Evolutionary conservation across 2,797 vertebrate genomes (phyloP).

Genomic region (Brachyalestes nurse): DNA sequence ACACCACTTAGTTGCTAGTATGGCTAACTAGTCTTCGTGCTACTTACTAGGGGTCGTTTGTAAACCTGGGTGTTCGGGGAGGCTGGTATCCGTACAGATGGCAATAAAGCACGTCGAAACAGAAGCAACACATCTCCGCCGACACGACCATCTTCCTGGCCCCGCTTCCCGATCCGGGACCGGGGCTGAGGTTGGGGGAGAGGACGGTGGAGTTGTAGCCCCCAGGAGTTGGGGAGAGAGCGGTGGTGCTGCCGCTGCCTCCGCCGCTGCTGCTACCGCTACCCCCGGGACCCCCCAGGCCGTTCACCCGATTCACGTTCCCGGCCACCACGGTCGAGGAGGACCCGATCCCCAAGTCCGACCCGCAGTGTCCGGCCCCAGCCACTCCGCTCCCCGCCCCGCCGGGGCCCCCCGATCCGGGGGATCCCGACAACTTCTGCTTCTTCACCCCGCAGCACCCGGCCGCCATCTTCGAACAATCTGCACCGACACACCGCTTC

Average conservation of each 20-base stretch:
- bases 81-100: constrained; percentile 99
- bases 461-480: constrained; percentile 99
- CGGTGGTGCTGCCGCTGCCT: constrained; percentile 80
- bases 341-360: constrained; percentile 87
- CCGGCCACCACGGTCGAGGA: constrained; percentile 81
- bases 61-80: constrained; percentile 97
- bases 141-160: constrained; percentile 97
- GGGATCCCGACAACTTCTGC: constrained; percentile 99
- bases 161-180: constrained; percentile 85
- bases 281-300: constrained; percentile 85
- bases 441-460: constrained; percentile 99
- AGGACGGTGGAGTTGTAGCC: constrained; percentile 84
- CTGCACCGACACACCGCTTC: constrained; percentile 97
- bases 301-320: constrained; percentile 83
- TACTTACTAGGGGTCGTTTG: constrained; percentile 97
- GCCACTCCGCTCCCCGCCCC: constrained; percentile 85
- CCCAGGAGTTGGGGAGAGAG: constrained; percentile 80
- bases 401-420: constrained; percentile 92
- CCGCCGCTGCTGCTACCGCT: constrained; percentile 72
- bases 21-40: constrained; percentile 38
- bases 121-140: constrained; percentile 99
- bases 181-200: constrained; percentile 84
- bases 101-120: constrained; percentile 98
- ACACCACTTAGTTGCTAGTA: constrained; percentile 9
- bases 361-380: constrained; percentile 89